Base-by-base conservation (phyloP, 2,797 vertebrate genomes). In the Coregonus sp. region DNA sequence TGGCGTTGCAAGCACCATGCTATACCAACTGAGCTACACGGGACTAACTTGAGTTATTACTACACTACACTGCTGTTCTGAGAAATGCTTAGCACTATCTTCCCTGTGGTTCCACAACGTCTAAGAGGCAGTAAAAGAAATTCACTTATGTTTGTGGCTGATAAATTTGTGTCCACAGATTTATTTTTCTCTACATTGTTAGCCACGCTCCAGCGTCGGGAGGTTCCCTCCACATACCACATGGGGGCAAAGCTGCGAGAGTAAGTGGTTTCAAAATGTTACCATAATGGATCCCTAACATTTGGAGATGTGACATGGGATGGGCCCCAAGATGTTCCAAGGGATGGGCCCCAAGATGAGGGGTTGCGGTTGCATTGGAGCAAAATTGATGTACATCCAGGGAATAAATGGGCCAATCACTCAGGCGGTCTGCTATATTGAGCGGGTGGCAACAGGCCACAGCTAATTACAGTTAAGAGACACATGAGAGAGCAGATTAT, bases 341-440 rank as follows among this genome's bases (percentile, higher is more conserved):
- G 74, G 77, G 77, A 85, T 73, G 16, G 76, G 77, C 83, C 86
- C 71, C 69, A 78, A 85, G 85, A 86, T 15, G 77, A 86, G 82
- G 78, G 85, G 79, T 80, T 85, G 82, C 75, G 80, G 78, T 77
- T 80, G 54, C 77, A 75, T 85, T 80, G 79, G 84, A 81, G 81
- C 75, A 82, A 86, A 90, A 92, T 90, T 88, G 16, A 93, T 92
- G 81, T 77, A 87, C 89, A 90, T 88, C 69, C 56, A 69, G 72
- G 77, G 82, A 85, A 89, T 88, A 89, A 89, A 91, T 88, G 86
- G 82, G 72, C 85, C 81, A 89, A 89, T 92, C 87, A 87, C 80
- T 92, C 85, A 87, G 86, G 84, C 12, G 54, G 86, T 87, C 82
- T 80, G 86, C 74, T 84, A 86, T 88, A 88, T 86, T 86, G 89